phyloP scores from a whole-genome alignment of 1,140 invertebrate species.

The Mizuhopecten yessoensis region DNA sequence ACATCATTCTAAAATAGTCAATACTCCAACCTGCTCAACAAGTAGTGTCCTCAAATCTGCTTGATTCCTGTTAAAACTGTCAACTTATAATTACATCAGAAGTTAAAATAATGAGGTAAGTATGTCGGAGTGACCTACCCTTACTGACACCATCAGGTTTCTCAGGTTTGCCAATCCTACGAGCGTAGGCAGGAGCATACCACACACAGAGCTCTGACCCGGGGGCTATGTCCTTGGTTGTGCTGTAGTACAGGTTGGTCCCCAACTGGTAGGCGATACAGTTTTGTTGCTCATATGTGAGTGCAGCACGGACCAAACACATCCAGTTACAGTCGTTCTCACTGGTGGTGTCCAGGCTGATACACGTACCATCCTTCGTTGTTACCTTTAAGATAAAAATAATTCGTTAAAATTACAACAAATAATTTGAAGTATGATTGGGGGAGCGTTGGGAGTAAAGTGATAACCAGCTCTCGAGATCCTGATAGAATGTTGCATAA shows the following conservation, averaged over 20 bases:
- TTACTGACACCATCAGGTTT: slow-evolving; percentile 75
- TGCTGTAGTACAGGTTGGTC: slow-evolving; percentile 80
- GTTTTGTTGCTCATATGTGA: slow-evolving; percentile 73
- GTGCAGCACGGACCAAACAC: slow-evolving; percentile 77
- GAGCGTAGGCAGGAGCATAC: slow-evolving; percentile 81
- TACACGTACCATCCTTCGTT: slow-evolving; percentile 73
- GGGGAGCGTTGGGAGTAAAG: no score
- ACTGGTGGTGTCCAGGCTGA: slow-evolving; percentile 79
- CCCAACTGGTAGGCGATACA: slow-evolving; percentile 81
- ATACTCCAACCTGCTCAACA: no score
- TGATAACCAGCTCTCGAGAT: no score
- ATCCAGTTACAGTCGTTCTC: slow-evolving; percentile 83
- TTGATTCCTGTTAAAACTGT: no score
- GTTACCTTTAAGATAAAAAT: slow-evolving; percentile 72
- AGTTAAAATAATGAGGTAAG: no score
- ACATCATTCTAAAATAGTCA: no score
- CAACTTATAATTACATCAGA: no score
- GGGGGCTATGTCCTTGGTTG: slow-evolving; percentile 69
- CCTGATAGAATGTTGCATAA: no score
- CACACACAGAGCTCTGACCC: slow-evolving; percentile 79
- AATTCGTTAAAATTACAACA: no score
- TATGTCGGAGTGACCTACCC: slow-evolving; percentile 64
- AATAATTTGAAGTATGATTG: no score
- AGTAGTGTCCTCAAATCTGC: no score
- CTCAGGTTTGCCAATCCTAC: slow-evolving; percentile 75